Evolutionary conservation across 1,140 invertebrate genomes (phyloP).

Genomic region (Trigoniulus corallinus): DNA sequence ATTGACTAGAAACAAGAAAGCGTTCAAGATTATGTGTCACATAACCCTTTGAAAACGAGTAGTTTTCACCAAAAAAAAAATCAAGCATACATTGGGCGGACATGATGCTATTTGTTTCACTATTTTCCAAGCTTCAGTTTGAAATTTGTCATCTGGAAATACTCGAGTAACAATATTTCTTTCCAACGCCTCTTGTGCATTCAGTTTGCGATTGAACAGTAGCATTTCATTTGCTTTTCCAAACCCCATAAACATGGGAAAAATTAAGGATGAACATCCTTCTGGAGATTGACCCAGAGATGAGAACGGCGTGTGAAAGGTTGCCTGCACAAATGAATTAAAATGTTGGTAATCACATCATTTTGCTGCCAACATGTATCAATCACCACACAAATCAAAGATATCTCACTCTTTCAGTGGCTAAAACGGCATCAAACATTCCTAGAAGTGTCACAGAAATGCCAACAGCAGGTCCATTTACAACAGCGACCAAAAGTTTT

Average conservation of each 20-base stretch:
- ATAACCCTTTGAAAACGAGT: too few species aligned
- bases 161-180: constrained; percentile 54
- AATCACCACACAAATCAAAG: too few species aligned
- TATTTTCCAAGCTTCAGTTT: constrained; percentile 34
- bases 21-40: neutral
- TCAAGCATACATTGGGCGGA: neutral
- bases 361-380: too few species aligned
- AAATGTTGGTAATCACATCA: too few species aligned
- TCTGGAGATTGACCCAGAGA: constrained; percentile 62
- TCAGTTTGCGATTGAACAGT: constrained; percentile 58
- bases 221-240: constrained; percentile 65
- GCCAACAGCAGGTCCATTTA: constrained; percentile 90
- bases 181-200: constrained; percentile 50
- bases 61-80: neutral
- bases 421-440: constrained; percentile 77
- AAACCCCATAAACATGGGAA: constrained; percentile 61
- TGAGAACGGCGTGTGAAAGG: constrained; percentile 72
- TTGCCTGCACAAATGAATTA: constrained; percentile 44
- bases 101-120: neutral
- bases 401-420: constrained; percentile 43
- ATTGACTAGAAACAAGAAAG: neutral
- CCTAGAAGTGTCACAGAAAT: constrained; percentile 64
- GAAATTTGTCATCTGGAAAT: constrained; percentile 37
- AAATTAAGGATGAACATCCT: constrained; percentile 52
- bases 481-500: constrained; percentile 69